phyloP scores from a whole-genome alignment of 2,888 invertebrate genomes.

The Leucoma salicis region DNA sequence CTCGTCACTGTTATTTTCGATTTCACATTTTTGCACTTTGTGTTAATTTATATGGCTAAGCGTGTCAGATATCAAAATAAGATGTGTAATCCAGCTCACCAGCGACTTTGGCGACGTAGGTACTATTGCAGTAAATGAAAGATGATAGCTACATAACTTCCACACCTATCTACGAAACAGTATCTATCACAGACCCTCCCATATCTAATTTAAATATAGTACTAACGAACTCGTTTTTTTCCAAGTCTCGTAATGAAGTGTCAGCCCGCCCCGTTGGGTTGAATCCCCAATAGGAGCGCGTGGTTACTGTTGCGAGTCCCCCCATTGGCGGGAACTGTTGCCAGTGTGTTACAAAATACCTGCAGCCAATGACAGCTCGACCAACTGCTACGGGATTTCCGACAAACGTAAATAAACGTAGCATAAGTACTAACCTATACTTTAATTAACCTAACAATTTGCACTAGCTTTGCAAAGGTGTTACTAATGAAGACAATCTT shows the following conservation, averaged over 20 bases:
- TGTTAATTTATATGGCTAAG: no score
- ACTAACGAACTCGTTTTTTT: slow-evolving; percentile 6
- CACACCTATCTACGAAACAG: no score
- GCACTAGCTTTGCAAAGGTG: no score
- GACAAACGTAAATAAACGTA: not conserved
- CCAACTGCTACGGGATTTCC: not conserved
- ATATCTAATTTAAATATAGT: not conserved
- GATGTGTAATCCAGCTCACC: no score
- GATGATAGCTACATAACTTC: no score
- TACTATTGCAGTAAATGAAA: no score
- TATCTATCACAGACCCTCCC: not conserved
- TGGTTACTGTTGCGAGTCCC: slow-evolving; percentile 37
- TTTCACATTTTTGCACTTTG: no score
- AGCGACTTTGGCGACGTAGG: no score
- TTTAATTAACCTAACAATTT: no score
- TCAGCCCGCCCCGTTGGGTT: slow-evolving; percentile 26
- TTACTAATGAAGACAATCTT: no score
- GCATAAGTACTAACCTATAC: not conserved
- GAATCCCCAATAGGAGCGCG: slow-evolving; percentile 27
- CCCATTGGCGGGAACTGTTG: slow-evolving; percentile 36
- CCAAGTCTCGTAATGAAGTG: slow-evolving; percentile 37
- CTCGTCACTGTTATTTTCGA: no score
- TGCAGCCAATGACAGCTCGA: slow-evolving; percentile 6
- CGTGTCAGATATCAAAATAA: no score
- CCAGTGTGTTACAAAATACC: slow-evolving; percentile 3